Evolutionary conservation across 2,888 invertebrate genomes (phyloP).

Genomic region (Thereva nobilitata): DNA sequence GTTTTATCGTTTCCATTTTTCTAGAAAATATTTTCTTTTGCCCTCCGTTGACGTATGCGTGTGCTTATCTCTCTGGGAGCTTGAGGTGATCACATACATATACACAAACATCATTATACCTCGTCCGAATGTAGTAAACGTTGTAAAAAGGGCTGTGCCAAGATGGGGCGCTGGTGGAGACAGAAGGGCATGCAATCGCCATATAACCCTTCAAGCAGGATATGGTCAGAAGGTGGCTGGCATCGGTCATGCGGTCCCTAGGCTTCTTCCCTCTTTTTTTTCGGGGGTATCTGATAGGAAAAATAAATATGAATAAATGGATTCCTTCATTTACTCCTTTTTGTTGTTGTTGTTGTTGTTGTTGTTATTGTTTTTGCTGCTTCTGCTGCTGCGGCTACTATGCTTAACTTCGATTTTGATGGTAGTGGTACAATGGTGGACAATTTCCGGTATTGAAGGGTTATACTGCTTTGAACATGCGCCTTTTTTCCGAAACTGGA

Average conservation of each 20-base stretch:
- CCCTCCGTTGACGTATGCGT: slow-evolving; percentile 29
- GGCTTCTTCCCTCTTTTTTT: slow-evolving; percentile 5
- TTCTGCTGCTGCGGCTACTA: no score
- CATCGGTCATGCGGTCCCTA: slow-evolving; percentile 34
- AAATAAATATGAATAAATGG: slow-evolving; percentile 35
- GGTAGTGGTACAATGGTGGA: no score
- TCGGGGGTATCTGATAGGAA: slow-evolving; percentile 29
- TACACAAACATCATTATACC: neutral
- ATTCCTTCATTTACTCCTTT: slow-evolving; percentile 27
- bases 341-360: slow-evolving; percentile 1
- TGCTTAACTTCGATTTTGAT: no score
- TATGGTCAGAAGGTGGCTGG: slow-evolving; percentile 27
- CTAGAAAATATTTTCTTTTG: slow-evolving; percentile 28
- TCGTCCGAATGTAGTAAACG: no score
- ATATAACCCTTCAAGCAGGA: slow-evolving; percentile 5
- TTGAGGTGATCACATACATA: slow-evolving; percentile 12
- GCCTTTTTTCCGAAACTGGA: neutral
- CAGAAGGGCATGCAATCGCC: slow-evolving; percentile 12
- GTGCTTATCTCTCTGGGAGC: slow-evolving; percentile 20
- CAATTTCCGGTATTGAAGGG: neutral
- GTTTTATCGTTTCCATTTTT: slow-evolving; percentile 36
- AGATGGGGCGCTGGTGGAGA: neutral
- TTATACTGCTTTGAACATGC: slow-evolving; percentile 29
- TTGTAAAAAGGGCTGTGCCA: no score
- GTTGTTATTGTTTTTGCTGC: neutral